Evolutionary conservation across 2,113 vertebrate species (phyloP).

Genomic region (Pelmatolapia mariae): DNA sequence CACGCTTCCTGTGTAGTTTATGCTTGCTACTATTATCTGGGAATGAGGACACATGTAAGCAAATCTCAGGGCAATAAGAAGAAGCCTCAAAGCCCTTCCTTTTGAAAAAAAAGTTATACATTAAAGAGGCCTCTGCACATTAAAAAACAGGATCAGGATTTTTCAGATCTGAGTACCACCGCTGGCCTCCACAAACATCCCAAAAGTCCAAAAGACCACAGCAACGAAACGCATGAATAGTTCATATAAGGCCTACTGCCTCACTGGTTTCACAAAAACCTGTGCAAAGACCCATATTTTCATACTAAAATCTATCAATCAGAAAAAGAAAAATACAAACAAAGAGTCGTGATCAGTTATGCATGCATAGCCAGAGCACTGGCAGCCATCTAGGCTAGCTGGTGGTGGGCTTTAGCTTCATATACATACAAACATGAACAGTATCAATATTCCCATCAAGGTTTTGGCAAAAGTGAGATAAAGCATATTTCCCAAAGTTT

Average conservation of each 20-base stretch:
- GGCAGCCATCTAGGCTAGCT: background rate
- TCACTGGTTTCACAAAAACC: background rate
- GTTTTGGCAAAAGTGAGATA: background rate
- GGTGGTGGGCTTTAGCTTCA: background rate
- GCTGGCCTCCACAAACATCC: background rate
- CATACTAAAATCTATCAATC: background rate
- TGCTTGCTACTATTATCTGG: background rate
- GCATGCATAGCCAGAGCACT: background rate
- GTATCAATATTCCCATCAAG: background rate
- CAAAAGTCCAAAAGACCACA: background rate
- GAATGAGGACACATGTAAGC: background rate
- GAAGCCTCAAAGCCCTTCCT: background rate
- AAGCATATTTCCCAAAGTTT: background rate
- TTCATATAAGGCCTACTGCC: background rate
- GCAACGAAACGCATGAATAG: accelerated
- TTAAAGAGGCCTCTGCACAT: background rate
- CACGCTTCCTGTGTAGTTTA: background rate
- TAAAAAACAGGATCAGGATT: background rate
- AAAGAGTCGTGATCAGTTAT: background rate
- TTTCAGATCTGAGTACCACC: background rate
- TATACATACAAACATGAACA: background rate
- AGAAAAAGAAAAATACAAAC: background rate
- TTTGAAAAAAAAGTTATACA: background rate
- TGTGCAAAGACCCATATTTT: background rate
- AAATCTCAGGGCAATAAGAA: background rate